A percentile compares a stretch with the other conserved stretches of the same genome.
Evolutionary conservation across 2,113 vertebrate species (phyloP).

Genomic region (mouse (Mus musculus)): GRCm39 chr2:38441501-38442000

Average conservation of each 20-base stretch:
- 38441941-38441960: background rate
- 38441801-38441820: background rate
- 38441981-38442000: background rate
- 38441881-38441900: background rate
- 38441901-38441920: background rate
- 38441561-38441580: background rate
- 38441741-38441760: background rate
- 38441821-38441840: background rate
- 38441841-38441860: background rate
- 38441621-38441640: background rate
- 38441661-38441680: background rate
- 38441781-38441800: background rate
- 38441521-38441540: background rate
- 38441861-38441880: background rate
- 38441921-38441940: background rate
- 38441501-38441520: background rate
- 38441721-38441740: background rate
- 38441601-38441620: background rate
- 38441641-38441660: background rate
- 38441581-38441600: background rate
- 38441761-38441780: background rate
- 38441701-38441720: background rate
- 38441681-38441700: background rate
- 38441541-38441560: background rate
- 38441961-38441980: fast-evolving